Conservation (phyloP, 2,888 invertebrate species). For the Priocnemis perturbator region DNA sequence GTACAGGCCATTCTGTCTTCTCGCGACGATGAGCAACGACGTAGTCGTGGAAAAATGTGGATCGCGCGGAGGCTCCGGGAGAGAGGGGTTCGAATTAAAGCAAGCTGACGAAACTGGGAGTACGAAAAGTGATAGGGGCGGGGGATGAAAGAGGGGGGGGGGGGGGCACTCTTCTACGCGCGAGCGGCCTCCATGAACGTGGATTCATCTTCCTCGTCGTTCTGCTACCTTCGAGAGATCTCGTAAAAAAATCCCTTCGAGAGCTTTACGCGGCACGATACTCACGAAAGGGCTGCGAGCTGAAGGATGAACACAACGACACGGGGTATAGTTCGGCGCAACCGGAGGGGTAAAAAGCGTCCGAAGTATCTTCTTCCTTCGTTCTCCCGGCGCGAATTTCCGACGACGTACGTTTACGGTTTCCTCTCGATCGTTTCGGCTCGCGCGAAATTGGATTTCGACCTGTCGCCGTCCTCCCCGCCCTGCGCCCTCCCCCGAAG, state of each 20-base stretch:
- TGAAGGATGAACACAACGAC: constrained; percentile 3
- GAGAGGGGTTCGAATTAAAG: neutral
- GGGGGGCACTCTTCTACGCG: neutral
- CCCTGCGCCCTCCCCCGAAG: constrained; percentile 12
- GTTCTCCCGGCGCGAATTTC: constrained; percentile 39
- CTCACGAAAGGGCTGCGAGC: constrained; percentile 8
- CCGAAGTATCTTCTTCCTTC: constrained; percentile 6
- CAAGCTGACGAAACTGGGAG: neutral
- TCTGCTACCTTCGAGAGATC: neutral
- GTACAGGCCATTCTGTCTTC: constrained; percentile 35
- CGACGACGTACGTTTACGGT: constrained; percentile 37
- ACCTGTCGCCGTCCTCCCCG: constrained; percentile 37
- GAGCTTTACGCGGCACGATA: constrained; percentile 22
- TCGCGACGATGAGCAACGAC: constrained; percentile 15
- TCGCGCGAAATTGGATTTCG: constrained; percentile 54
- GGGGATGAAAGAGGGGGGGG: neutral
- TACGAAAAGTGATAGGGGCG: neutral
- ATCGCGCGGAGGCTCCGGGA: no score
- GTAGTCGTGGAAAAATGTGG: no score
- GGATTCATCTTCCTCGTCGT: constrained; percentile 22
- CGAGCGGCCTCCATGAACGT: constrained; percentile 21
- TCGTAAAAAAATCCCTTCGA: constrained; percentile 27
- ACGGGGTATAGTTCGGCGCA: no score
- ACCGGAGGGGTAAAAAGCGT: neutral
- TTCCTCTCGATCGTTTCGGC: constrained; percentile 39